Evolutionary conservation across 2,113 vertebrate genomes (phyloP).

Genomic region (Centrocercus urophasianus): DNA sequence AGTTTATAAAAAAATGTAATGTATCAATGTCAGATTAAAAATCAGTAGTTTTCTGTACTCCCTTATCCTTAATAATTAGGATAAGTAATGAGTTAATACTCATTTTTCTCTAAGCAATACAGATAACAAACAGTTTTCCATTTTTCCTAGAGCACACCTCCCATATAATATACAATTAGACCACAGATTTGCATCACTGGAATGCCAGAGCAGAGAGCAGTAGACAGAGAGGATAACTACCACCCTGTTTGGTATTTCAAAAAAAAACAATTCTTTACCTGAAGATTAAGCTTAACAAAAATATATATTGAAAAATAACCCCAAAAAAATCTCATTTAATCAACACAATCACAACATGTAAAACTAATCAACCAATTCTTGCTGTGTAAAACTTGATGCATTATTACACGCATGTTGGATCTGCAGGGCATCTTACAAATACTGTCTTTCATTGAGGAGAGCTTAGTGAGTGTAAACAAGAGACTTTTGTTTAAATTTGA

Average conservation of each 20-base stretch:
- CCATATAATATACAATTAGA: neutral
- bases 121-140: neutral
- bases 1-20: neutral
- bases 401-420: neutral
- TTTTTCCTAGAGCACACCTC: neutral
- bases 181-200: fast-evolving
- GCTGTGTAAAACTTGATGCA: neutral
- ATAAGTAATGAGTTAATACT: neutral
- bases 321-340: neutral
- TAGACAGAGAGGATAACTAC: neutral
- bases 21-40: neutral
- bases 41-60: neutral
- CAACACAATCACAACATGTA: fast-evolving
- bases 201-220: neutral
- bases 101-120: neutral
- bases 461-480: neutral
- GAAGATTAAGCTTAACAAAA: neutral
- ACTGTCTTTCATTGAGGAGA: neutral
- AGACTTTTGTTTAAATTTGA: neutral
- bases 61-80: neutral
- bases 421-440: neutral
- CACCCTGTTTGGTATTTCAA: neutral
- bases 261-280: neutral
- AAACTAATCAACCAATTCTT: neutral
- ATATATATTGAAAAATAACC: neutral